Conservation (phyloP, 2,113 vertebrate genomes). For the Corythaixoides concolor region DNA sequence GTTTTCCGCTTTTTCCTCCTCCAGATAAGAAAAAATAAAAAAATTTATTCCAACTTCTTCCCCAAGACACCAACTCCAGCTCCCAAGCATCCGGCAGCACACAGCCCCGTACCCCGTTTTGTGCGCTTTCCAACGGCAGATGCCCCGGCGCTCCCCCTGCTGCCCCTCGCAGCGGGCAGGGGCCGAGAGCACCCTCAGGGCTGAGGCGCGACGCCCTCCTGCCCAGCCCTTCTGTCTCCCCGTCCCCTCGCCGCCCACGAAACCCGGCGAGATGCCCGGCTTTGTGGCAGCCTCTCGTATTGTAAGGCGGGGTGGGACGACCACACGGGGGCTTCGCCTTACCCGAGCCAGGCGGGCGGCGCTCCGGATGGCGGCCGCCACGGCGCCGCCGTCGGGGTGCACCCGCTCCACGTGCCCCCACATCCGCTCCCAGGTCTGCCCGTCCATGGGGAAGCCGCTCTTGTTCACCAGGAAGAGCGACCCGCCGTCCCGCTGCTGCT, state of each 20-base stretch:
- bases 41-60: background rate
- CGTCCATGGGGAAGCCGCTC: constrained; percentile 91
- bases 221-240: accelerated
- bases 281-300: accelerated
- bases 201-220: background rate
- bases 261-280: background rate
- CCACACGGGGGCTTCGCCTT: constrained; percentile 23
- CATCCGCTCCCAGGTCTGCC: constrained; percentile 93
- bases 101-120: accelerated
- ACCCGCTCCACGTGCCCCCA: constrained; percentile 90
- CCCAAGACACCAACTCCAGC: background rate
- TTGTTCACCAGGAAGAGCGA: constrained; percentile 92
- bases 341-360: constrained; percentile 87
- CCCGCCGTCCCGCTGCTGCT: constrained; percentile 92
- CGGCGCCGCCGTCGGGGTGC: constrained; percentile 90
- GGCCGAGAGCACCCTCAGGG: background rate
- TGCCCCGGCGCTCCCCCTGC: accelerated
- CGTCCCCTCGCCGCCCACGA: background rate
- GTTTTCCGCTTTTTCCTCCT: background rate
- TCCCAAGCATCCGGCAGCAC: background rate
- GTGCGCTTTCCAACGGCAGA: accelerated
- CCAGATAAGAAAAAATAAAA: too few species aligned
- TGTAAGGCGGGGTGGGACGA: background rate
- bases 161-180: background rate
- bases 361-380: constrained; percentile 88